Percentiles rank a stretch among this genome's conserved stretches.
Conservation (phyloP, 1,140 invertebrate species). For the Aphelenchoides besseyi region DNA sequence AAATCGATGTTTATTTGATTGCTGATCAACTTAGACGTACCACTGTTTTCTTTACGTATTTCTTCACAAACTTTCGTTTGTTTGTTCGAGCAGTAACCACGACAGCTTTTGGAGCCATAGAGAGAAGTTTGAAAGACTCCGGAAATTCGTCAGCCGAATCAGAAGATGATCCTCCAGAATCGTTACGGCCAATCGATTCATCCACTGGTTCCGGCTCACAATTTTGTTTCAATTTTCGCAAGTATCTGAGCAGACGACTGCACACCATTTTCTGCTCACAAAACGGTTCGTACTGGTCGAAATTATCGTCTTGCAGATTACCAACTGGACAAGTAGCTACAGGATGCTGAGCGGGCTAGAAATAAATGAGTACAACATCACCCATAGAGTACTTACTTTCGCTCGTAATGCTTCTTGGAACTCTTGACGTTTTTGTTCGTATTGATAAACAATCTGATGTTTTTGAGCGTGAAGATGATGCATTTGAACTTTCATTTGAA, state of each 20-base stretch:
- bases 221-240: not conserved
- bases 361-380: not conserved
- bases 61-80: not conserved
- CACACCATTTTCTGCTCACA: slow-evolving; percentile 6
- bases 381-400: slow-evolving; percentile 18
- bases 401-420: slow-evolving; percentile 24
- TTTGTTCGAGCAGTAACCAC: not conserved
- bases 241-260: not conserved
- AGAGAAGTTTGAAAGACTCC: slow-evolving; percentile 20
- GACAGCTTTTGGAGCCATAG: not conserved
- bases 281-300: slow-evolving; percentile 15
- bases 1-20: not conserved
- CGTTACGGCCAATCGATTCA: not conserved
- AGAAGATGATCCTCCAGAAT: not conserved
- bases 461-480: slow-evolving; percentile 17
- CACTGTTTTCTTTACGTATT: slow-evolving; percentile 8
- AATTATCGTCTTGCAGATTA: not conserved
- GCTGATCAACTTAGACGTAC: too few species aligned
- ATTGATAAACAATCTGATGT: slow-evolving; percentile 16
- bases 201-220: not conserved
- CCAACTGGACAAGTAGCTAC: slow-evolving; percentile 6
- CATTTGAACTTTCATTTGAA: not conserved
- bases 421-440: slow-evolving; percentile 25
- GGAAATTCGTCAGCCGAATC: slow-evolving; percentile 23
- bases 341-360: not conserved